Base-by-base conservation (phyloP, 2,797 vertebrate species). In the Miichthys miiuy region DNA sequence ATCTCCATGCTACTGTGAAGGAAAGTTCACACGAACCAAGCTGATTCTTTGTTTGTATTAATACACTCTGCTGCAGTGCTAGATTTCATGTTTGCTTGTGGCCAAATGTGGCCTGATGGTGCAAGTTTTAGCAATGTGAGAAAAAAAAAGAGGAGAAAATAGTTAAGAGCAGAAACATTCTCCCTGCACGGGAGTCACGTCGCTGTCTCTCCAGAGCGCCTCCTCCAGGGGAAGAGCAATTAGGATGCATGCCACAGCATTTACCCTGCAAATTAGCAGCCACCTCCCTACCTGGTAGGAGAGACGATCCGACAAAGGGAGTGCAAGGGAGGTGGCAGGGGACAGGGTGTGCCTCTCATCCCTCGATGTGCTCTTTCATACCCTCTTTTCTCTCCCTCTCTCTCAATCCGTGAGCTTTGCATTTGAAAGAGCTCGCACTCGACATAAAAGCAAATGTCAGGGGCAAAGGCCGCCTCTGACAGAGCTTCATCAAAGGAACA, bases 381-480 rank as follows among this genome's bases (percentile, higher is more conserved):
- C 46, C 14, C 20, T n/a, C 41, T 18, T 27, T 20, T 66, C 60
- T 7, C 18, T 69, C 47, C 60, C 38, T 61, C 61, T 56, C 30
- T 63, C 48, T 57, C 60, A 30, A 21, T 62, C 60, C 38, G 21
- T 48, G n/a, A 60, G 51, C 84, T 93, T 93, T 92, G 87, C 87
- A 89, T 92, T 89, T 91, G 71, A 91, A 91, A 91, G 77, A 81
- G 38, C 61, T 16, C 46, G 4, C 34, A 61, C 30, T 61, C 1
- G 16, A 83, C 85, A 87, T 93, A 79, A 94, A 93, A 93, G 91
- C 72, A 93, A 94, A 93, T 93, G 88, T 92, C 91, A 94, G 89
- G 88, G 86, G 72, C 82, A 81, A 75, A 92, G 89, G 79, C 68
- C 61, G n/a, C 46, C 77, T 82, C 79, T 88, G 89, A 87, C 84